These are phyloP conservation scores for Choreutis nemorana DNA, from an alignment of 2,888 invertebrate species.

Conservation along the genomic window DNA sequence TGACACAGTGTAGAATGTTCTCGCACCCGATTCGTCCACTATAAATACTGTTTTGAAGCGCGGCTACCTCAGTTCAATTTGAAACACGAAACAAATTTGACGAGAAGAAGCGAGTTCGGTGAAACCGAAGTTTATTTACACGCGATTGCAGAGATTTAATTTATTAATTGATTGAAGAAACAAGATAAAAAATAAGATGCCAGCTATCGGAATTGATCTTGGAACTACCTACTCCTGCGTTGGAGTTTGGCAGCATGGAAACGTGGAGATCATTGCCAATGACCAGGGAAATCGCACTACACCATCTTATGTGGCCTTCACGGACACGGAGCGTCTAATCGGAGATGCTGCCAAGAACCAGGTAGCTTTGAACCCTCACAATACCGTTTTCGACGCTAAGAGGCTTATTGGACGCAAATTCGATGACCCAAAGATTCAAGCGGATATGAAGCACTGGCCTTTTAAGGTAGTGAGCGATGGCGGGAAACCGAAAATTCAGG, in stretches of 20 bases:
- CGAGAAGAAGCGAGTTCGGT: constrained; percentile 24
- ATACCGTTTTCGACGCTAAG: constrained; percentile 80
- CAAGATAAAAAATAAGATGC: constrained; percentile 32
- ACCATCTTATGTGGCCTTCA: constrained; percentile 79
- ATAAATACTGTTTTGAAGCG: constrained; percentile 26
- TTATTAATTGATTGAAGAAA: constrained; percentile 8
- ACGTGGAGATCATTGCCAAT: constrained; percentile 77
- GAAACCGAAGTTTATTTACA: constrained; percentile 19
- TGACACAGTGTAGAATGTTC: constrained; percentile 25
- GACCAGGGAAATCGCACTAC: constrained; percentile 76
- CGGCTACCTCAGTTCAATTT: constrained; percentile 39
- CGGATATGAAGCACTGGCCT: constrained; percentile 86
- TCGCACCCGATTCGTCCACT: constrained; percentile 26
- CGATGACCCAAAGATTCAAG: constrained; percentile 76
- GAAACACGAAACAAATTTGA: constrained; percentile 34
- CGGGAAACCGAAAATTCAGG: constrained; percentile 73
- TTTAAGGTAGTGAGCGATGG: constrained; percentile 74
- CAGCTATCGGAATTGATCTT: constrained; percentile 64
- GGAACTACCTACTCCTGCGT: constrained; percentile 67
- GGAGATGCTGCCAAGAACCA: constrained; percentile 77
- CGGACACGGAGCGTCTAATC: constrained; percentile 71
- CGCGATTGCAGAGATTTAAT: constrained; percentile 1
- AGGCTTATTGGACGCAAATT: constrained; percentile 81
- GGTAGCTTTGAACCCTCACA: constrained; percentile 75
- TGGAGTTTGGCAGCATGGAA: constrained; percentile 69